These are phyloP conservation scores for Harpagoxenus sublaevis DNA, from an alignment of 2,888 invertebrate genomes.

Conservation along the genomic window DNA sequence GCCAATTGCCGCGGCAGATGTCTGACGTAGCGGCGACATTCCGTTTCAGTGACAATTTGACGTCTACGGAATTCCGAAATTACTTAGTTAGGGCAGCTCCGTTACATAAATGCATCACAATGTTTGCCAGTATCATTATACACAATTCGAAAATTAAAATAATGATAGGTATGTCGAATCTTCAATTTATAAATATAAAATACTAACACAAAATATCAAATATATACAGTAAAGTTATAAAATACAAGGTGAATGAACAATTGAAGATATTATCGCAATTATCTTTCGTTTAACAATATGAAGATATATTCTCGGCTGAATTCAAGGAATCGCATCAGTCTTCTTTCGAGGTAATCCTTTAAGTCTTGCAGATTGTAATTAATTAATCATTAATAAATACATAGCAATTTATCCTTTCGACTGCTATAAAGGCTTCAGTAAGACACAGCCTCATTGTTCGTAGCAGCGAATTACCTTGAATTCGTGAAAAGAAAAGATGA, in stretches of 20 bases:
- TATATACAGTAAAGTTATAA: conserved; percentile 4
- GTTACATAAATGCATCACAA: conserved; percentile 32
- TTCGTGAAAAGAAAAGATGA: conserved; percentile 58
- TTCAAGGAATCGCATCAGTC: not conserved
- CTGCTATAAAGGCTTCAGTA: not conserved
- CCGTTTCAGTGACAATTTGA: conserved; percentile 75
- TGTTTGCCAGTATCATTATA: not conserved
- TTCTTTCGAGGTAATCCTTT: not conserved
- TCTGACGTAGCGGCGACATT: conserved; percentile 71
- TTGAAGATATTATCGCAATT: not conserved
- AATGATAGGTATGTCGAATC: not conserved
- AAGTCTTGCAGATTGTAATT: conserved; percentile 17
- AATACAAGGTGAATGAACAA: not conserved
- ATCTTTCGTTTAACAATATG: not conserved
- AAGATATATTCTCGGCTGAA: not conserved
- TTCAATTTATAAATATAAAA: not conserved
- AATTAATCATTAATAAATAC: conserved; percentile 56
- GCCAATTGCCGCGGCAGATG: conserved; percentile 77
- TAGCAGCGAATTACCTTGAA: conserved; percentile 47
- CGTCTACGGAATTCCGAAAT: conserved; percentile 70
- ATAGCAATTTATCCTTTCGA: conserved; percentile 29
- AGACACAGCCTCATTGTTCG: not conserved
- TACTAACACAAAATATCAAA: conserved; percentile 11
- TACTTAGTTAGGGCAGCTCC: conserved; percentile 56
- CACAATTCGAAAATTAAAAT: not conserved